A percentile compares a stretch with the other conserved stretches of the same genome.
Conservation (phyloP, 2,888 invertebrate genomes). For the Dicyrtomina minuta region DNA sequence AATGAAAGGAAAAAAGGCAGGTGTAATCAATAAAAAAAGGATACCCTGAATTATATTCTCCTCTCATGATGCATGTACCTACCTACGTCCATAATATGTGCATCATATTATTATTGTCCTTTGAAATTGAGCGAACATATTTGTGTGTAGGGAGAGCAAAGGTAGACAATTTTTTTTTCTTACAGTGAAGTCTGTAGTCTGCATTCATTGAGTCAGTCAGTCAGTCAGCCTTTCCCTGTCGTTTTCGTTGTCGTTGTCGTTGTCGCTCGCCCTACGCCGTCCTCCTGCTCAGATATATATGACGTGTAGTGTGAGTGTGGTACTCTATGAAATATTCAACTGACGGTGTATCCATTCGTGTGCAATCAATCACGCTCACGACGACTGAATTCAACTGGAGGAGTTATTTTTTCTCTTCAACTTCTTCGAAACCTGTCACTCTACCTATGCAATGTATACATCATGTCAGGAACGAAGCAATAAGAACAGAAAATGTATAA, state of each 20-base stretch:
- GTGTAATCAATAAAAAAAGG: conserved; percentile 39
- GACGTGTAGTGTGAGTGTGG: conserved; percentile 3
- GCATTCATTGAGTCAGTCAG: no score
- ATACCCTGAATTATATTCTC: conserved; percentile 17
- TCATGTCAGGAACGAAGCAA: neutral
- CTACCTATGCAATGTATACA: neutral
- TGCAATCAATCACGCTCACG: conserved; percentile 45
- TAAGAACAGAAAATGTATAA: neutral
- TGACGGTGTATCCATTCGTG: conserved; percentile 36
- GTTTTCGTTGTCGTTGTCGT: no score
- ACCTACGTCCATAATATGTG: conserved; percentile 6
- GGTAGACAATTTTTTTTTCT: no score
- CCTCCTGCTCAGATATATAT: neutral
- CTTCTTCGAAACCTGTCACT: neutral
- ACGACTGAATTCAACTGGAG: conserved; percentile 20
- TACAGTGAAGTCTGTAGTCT: no score
- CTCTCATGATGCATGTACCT: neutral
- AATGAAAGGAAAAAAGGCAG: conserved; percentile 23
- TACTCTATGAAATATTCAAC: conserved; percentile 32
- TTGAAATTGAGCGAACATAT: no score
- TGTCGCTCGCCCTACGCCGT: neutral
- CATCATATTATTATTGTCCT: no score
- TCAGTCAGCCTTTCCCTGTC: no score
- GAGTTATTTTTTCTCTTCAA: conserved; percentile 15
- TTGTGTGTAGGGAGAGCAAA: no score